A percentile compares a stretch with the other conserved stretches of the same genome.
phyloP scores from a whole-genome alignment of 2,888 invertebrate species.

The Ametastegia equiseti region DNA sequence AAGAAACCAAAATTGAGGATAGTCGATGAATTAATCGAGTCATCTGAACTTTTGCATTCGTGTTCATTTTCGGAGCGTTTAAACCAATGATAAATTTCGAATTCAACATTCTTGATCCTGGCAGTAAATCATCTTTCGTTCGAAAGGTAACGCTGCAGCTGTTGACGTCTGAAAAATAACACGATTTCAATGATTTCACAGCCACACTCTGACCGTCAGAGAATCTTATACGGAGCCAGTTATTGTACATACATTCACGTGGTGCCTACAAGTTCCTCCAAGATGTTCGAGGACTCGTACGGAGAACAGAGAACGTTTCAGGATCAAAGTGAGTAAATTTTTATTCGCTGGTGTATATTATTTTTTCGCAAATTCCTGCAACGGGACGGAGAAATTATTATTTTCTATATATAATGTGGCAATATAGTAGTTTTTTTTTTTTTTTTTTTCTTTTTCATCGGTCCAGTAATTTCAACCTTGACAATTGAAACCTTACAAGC shows the following conservation, averaged over 20 bases:
- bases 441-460: too few relatives aligned
- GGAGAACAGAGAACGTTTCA: constrained; percentile 83
- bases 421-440: too few relatives aligned
- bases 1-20: neutral
- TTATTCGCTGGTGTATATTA: too few relatives aligned
- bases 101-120: neutral
- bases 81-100: neutral
- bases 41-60: neutral
- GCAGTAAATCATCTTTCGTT: neutral
- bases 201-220: constrained; percentile 83
- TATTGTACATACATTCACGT: constrained; percentile 84
- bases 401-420: too few relatives aligned
- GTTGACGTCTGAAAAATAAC: neutral
- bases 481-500: constrained; percentile 32
- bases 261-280: constrained; percentile 90
- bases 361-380: too few relatives aligned
- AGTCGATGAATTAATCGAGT: neutral
- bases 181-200: constrained; percentile 65
- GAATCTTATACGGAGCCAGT: constrained; percentile 83
- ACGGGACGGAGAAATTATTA: too few relatives aligned
- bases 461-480: constrained; percentile 13
- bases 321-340: constrained; percentile 81
- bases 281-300: constrained; percentile 86
- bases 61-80: neutral
- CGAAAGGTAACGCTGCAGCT: neutral